Conservation (phyloP, 2,797 vertebrate species). For the Danio choprae region DNA sequence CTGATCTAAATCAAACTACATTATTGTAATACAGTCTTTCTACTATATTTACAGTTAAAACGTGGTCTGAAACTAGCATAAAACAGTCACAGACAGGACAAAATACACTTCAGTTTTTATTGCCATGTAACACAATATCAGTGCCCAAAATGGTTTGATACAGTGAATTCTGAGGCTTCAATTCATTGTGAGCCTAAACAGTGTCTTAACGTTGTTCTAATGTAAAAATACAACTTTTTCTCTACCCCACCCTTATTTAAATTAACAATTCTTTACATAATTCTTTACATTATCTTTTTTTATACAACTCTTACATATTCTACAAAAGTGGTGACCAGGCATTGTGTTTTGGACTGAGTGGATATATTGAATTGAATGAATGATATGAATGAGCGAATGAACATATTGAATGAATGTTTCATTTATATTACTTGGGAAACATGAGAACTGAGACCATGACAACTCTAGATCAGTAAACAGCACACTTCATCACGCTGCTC, state of each 20-base stretch:
- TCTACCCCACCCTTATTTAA: background rate
- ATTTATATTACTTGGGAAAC: conserved; percentile 10
- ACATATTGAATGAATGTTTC: too few species aligned
- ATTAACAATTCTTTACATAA: background rate
- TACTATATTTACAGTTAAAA: too few species aligned
- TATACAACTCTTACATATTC: conserved; percentile 4
- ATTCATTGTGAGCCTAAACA: background rate
- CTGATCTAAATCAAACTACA: too few species aligned
- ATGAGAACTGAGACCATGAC: background rate
- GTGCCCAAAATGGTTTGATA: conserved; percentile 6
- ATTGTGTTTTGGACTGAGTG: background rate
- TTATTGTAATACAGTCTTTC: too few species aligned
- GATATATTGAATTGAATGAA: too few species aligned
- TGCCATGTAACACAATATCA: conserved; percentile 6
- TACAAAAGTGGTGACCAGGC: background rate
- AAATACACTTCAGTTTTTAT: conserved; percentile 23
- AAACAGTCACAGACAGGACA: background rate
- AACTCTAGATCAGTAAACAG: background rate
- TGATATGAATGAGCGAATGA: too few species aligned
- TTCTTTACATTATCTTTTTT: background rate
- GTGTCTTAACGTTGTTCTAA: conserved; percentile 5
- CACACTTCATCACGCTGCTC: background rate
- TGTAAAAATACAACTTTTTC: background rate
- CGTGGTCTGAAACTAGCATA: too few species aligned
- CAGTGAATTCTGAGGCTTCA: background rate